Conservation (phyloP, 1,140 invertebrate genomes). For the Drosophila serrata region DNA sequence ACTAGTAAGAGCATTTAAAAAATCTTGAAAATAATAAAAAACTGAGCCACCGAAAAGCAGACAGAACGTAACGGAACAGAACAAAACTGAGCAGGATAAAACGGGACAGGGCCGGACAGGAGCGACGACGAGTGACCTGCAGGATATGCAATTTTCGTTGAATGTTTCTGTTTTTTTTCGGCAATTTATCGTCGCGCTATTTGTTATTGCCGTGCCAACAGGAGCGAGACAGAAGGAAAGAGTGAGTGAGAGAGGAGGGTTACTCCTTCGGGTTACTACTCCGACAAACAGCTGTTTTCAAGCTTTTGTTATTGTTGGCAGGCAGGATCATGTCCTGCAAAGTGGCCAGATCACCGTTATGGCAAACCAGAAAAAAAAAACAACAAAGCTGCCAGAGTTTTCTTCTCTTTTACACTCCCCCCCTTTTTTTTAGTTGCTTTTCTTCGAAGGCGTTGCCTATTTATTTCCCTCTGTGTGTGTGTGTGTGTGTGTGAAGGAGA, state of each 20-base stretch:
- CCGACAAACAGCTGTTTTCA: constrained; percentile 66
- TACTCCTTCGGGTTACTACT: neutral
- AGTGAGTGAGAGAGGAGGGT: too few species aligned
- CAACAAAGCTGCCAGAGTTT: neutral
- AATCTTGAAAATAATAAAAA: neutral
- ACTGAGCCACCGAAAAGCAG: neutral
- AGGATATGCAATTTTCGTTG: constrained; percentile 69
- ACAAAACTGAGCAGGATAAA: constrained; percentile 9
- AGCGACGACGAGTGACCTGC: constrained; percentile 27
- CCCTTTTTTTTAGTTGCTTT: constrained; percentile 36
- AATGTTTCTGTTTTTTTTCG: constrained; percentile 39
- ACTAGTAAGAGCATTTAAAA: neutral
- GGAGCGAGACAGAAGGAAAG: neutral
- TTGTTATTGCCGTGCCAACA: constrained; percentile 51
- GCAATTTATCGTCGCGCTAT: constrained; percentile 68
- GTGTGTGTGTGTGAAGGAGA: constrained; percentile 33
- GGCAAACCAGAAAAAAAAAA: neutral
- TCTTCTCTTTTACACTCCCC: constrained; percentile 5
- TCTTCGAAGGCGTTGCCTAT: constrained; percentile 77
- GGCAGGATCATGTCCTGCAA: constrained; percentile 73
- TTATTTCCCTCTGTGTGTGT: constrained; percentile 4
- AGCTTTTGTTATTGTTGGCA: constrained; percentile 38
- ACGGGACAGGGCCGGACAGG: constrained; percentile 21
- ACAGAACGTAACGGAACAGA: constrained; percentile 4
- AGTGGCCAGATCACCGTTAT: constrained; percentile 72